These are phyloP conservation scores for Balaeniceps rex DNA, from an alignment of 2,113 vertebrate genomes.

Conservation along the genomic window DNA sequence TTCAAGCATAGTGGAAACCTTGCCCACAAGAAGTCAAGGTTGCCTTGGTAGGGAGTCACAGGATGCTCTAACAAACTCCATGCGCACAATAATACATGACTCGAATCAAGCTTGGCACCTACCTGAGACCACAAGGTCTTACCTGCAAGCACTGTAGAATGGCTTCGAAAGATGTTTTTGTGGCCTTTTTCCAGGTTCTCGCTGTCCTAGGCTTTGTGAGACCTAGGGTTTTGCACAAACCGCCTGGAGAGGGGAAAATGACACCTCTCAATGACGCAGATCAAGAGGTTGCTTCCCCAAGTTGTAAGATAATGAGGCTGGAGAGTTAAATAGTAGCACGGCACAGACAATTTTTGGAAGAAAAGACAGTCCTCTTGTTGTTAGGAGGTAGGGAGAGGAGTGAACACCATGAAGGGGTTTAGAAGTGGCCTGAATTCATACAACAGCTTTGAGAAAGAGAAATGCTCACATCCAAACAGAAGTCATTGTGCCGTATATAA, in stretches of 20 bases:
- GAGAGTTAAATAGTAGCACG: not conserved
- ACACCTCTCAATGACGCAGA: not conserved
- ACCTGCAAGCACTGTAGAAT: not conserved
- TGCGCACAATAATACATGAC: accelerated
- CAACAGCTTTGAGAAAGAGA: not conserved
- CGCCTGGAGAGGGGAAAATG: not conserved
- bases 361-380: not conserved
- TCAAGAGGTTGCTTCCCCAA: not conserved
- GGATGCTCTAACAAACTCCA: not conserved
- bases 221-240: not conserved
- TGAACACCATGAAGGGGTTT: not conserved
- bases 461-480: not conserved
- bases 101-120: not conserved
- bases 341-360: not conserved
- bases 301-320: not conserved
- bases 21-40: not conserved
- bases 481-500: not conserved
- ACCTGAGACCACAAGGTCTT: not conserved
- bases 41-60: not conserved
- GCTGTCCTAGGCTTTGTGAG: not conserved
- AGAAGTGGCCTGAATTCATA: not conserved
- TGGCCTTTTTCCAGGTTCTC: not conserved
- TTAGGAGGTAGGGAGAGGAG: too few species aligned
- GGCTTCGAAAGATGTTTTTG: accelerated
- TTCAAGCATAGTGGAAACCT: not conserved